Evolutionary conservation across 2,113 vertebrate species (phyloP).

Genomic region (Eulacestoma nigropectus): DNA sequence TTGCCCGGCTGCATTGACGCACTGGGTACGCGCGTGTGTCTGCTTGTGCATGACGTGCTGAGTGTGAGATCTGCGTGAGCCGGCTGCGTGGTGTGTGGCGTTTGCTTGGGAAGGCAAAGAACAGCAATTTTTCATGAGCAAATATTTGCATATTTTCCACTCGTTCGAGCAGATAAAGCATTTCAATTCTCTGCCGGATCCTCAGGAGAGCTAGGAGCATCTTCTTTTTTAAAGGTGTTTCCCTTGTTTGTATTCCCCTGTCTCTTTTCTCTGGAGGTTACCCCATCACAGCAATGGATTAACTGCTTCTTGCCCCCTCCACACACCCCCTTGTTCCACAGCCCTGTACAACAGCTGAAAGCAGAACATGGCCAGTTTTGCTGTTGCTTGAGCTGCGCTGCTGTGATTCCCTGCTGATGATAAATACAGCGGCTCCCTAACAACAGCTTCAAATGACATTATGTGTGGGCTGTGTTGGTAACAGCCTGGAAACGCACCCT

Average conservation of each 20-base stretch:
- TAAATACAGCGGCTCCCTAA: not conserved
- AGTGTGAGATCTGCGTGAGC: not conserved
- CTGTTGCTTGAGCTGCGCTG: not conserved
- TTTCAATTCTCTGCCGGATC: not conserved
- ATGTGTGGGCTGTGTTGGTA: not conserved
- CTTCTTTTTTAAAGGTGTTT: not conserved
- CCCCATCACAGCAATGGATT: not conserved
- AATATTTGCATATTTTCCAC: slow-evolving; percentile 73
- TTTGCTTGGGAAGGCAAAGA: slow-evolving; percentile 47
- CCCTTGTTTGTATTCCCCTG: not conserved
- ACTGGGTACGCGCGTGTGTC: not conserved
- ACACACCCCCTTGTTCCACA: accelerated
- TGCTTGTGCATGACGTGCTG: not conserved
- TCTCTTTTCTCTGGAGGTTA: not conserved
- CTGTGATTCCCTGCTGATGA: not conserved
- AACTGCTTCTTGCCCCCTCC: not conserved
- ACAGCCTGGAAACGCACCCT: not conserved
- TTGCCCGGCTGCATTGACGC: not conserved
- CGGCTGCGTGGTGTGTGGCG: not conserved
- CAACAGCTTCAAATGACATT: not conserved
- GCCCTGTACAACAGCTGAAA: not conserved
- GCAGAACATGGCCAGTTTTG: not conserved
- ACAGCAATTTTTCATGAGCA: slow-evolving; percentile 42
- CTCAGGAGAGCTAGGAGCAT: not conserved
- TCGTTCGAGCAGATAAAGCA: slow-evolving; percentile 39